Conservation (phyloP, 2,113 vertebrate species). For the Vimba vimba region DNA sequence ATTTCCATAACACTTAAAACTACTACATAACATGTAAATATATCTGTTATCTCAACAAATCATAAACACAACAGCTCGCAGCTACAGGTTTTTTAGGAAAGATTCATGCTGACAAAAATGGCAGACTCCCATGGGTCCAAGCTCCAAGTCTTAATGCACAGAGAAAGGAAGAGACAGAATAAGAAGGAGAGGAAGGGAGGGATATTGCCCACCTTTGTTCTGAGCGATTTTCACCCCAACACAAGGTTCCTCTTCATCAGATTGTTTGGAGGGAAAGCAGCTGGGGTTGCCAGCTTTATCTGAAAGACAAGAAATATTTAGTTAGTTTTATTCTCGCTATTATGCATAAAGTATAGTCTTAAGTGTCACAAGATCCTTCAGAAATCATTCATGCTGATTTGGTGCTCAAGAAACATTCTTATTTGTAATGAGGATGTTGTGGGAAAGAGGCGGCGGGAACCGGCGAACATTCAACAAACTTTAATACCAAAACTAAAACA, state of each 20-base stretch:
- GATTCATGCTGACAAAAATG: not conserved
- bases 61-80: not conserved
- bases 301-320: conserved; percentile 58
- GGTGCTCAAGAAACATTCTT: too few species aligned
- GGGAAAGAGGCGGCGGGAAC: too few species aligned
- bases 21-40: not conserved
- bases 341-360: not conserved
- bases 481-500: too few species aligned
- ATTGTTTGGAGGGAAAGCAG: conserved; percentile 67
- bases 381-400: too few species aligned
- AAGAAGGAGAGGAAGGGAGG: not conserved
- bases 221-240: conserved; percentile 77
- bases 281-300: conserved; percentile 67
- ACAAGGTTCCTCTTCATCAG: conserved; percentile 71
- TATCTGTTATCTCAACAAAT: not conserved
- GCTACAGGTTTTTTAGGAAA: not conserved
- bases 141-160: not conserved
- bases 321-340: not conserved
- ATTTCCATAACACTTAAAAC: not conserved
- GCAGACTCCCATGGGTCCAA: not conserved
- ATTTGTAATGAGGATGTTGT: too few species aligned
- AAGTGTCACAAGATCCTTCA: too few species aligned
- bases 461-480: too few species aligned
- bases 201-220: conserved; percentile 63
- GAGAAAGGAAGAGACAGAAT: not conserved